phyloP scores from a whole-genome alignment of 2,113 vertebrate species.

The Trichechus manatus region DNA sequence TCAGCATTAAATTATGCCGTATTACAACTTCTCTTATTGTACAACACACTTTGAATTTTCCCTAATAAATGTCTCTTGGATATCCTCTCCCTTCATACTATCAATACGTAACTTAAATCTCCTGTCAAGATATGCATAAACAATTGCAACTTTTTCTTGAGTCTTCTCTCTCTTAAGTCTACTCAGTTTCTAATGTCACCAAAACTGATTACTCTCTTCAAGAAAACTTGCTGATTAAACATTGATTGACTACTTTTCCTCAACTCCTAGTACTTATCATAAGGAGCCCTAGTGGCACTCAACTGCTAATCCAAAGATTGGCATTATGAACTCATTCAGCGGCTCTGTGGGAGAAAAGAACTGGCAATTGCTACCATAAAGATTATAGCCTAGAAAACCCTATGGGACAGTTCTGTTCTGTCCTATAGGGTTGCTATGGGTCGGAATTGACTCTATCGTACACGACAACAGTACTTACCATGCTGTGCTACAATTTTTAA shows the following conservation, averaged over 20 bases:
- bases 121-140: neutral
- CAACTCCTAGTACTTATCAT: neutral
- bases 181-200: neutral
- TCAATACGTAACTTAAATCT: neutral
- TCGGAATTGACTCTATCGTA: neutral
- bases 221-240: neutral
- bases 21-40: neutral
- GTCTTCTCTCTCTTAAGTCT: neutral
- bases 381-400: neutral
- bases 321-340: no score
- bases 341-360: neutral
- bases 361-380: neutral
- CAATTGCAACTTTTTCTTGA: neutral
- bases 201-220: neutral
- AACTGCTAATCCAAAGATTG: no score
- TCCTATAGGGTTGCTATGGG: neutral
- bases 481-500: neutral
- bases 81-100: neutral
- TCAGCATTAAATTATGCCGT: neutral
- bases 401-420: neutral
- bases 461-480: neutral
- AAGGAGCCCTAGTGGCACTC: no score
- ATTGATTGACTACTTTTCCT: neutral
- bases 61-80: neutral
- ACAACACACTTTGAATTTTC: neutral